A percentile compares a stretch with the other conserved stretches of the same genome.
Evolutionary conservation across 2,797 vertebrate genomes (phyloP).

Genomic region (Cossypha heuglini): DNA sequence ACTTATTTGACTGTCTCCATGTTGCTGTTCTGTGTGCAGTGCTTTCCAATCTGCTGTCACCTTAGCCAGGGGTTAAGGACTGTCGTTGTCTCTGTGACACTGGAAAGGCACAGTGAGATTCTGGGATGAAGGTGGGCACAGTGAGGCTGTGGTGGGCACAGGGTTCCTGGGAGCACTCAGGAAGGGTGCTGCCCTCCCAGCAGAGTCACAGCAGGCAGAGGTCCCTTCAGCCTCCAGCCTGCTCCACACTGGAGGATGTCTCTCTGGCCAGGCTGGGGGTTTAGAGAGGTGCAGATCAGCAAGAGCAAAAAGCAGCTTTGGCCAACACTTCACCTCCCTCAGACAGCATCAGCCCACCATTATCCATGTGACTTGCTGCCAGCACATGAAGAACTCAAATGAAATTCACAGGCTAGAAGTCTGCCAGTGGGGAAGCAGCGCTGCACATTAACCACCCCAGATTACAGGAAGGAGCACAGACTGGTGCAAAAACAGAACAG

Average conservation of each 20-base stretch:
- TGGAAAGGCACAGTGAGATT: background rate
- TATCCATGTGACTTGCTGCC: background rate
- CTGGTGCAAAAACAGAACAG: background rate
- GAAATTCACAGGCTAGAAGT: background rate
- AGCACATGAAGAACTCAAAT: background rate
- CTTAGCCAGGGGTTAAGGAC: background rate
- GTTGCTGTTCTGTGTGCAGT: background rate
- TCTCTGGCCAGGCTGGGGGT: background rate
- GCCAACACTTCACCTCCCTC: background rate
- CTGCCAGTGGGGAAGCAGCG: rapidly evolving
- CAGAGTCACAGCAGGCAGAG: background rate
- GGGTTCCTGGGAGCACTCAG: background rate
- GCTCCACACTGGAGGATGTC: background rate
- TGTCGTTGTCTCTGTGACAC: background rate
- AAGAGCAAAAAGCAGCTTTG: background rate
- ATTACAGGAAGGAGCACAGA: background rate
- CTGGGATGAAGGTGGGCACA: background rate
- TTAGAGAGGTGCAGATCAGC: background rate
- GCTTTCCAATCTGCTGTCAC: background rate
- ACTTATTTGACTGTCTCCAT: background rate
- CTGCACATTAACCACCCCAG: background rate
- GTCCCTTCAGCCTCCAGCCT: background rate
- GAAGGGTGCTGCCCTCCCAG: background rate
- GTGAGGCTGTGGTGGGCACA: background rate
- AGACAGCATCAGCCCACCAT: background rate